Evolutionary conservation across 2,797 vertebrate genomes (phyloP), one percentile per base, ranked within the genome.

Genomic region (Alcedo quadribrachys): DNA sequence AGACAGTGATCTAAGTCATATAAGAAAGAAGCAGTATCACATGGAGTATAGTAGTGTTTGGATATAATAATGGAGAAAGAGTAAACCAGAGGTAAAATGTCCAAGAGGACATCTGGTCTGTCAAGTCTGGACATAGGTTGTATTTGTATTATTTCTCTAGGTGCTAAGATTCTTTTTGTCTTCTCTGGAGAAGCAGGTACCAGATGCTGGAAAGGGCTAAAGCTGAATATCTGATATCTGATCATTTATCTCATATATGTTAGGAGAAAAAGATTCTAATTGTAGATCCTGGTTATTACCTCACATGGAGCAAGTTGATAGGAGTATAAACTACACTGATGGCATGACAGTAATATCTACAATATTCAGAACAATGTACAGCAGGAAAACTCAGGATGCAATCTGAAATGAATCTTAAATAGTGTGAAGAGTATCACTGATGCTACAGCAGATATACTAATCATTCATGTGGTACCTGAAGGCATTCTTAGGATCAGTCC

Each of bases 401-500:
- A 15, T 74, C 67, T 61, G 53, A 84, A 45, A 69, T 48, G 6
- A 57, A 19, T 46, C 57, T 60, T 61, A 57, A 69, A 35, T 20
- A 55, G 45, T 21, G 12, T 15, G 48, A 81, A 68, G 24, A 60
- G 17, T 33, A 54, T 67, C 24, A 61, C 3, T 77, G n/a, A 45
- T 0, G 1, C n/a, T n/a, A 32, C 33, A 51, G 28, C 37, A 61
- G 32, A 10, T 15, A 51, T 33, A 35, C 37, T 62, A 30, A 42
- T 89, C 21, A 61, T 32, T 53, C 13, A 32, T 13, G 15, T 18
- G 35, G 83, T 97, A 99, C 99, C 98, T 98, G 95, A 95, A 98
- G 53, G 98, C 97, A 27, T 97, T 98, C 46, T 97, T 92, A 33
- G 94, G 94, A 93, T 99, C 97, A 5, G 98, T 97, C 37, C 98